These are phyloP conservation scores for Zonitis immaculata DNA, from an alignment of 2,888 invertebrate species.

Conservation along the genomic window DNA sequence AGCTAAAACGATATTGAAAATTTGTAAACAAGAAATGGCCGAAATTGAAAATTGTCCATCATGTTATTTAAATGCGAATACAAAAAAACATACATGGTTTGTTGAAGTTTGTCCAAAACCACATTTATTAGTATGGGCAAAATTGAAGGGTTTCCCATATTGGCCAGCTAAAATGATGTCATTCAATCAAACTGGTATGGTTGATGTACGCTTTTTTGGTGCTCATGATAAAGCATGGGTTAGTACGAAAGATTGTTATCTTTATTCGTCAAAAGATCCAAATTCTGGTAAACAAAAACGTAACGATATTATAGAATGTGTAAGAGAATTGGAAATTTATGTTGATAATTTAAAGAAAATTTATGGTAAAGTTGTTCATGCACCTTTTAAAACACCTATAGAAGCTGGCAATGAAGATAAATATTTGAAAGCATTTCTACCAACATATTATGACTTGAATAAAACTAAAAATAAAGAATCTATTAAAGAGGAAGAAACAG, in stretches of 20 bases:
- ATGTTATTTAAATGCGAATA: conserved; percentile 84
- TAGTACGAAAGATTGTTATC: conserved; percentile 73
- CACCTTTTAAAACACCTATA: conserved; percentile 64
- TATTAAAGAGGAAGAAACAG: too few relatives aligned
- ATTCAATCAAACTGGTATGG: conserved; percentile 57
- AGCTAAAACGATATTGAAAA: conserved; percentile 75
- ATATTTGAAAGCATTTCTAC: conserved; percentile 64
- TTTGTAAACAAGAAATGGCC: conserved; percentile 81
- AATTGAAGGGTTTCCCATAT: conserved; percentile 92
- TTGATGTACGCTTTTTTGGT: conserved; percentile 93
- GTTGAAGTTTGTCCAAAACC: conserved; percentile 86
- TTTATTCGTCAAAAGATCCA: conserved; percentile 73
- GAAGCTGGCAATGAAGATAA: conserved; percentile 58
- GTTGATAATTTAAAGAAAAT: conserved; percentile 66
- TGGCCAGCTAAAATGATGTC: conserved; percentile 96
- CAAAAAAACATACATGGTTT: conserved; percentile 80
- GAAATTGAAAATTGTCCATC: conserved; percentile 93
- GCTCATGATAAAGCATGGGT: conserved; percentile 94
- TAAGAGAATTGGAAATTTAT: conserved; percentile 72
- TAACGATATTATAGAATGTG: conserved; percentile 58
- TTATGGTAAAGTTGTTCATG: conserved; percentile 70
- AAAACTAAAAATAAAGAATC: conserved; percentile 15
- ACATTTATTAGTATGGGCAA: conserved; percentile 92
- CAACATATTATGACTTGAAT: conserved; percentile 35
- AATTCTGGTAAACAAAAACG: conserved; percentile 59